These are phyloP conservation scores for Tupaia chinensis DNA, from an alignment of 2,113 vertebrate genomes.

Conservation along the genomic window DNA sequence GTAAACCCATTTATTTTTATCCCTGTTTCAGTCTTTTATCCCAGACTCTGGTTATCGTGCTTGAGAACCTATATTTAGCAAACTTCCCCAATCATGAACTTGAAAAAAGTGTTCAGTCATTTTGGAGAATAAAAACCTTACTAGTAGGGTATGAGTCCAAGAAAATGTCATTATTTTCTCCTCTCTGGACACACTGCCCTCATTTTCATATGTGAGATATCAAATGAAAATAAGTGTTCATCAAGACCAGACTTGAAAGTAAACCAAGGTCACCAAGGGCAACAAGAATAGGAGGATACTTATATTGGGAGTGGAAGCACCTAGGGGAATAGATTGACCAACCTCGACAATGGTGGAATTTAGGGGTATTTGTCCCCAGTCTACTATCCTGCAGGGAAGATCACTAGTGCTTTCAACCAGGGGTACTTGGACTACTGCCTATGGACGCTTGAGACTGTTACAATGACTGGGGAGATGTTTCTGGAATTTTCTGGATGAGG, in stretches of 20 bases:
- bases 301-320: background rate
- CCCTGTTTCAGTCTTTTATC: slow-evolving; percentile 9
- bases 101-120: slow-evolving; percentile 31
- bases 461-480: too few species aligned
- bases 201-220: background rate
- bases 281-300: background rate
- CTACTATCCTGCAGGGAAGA: background rate
- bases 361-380: background rate
- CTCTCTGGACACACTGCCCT: background rate
- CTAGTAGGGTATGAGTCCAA: background rate
- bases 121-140: background rate
- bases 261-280: background rate
- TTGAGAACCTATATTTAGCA: background rate
- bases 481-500: background rate
- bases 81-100: background rate
- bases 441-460: background rate
- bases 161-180: background rate
- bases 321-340: background rate
- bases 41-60: background rate
- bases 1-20: background rate
- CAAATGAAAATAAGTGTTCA: background rate
- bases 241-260: background rate
- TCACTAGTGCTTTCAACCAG: background rate
- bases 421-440: background rate
- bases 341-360: background rate